Conservation (phyloP, 2,113 vertebrate species). For the Dinomys branickii region DNA sequence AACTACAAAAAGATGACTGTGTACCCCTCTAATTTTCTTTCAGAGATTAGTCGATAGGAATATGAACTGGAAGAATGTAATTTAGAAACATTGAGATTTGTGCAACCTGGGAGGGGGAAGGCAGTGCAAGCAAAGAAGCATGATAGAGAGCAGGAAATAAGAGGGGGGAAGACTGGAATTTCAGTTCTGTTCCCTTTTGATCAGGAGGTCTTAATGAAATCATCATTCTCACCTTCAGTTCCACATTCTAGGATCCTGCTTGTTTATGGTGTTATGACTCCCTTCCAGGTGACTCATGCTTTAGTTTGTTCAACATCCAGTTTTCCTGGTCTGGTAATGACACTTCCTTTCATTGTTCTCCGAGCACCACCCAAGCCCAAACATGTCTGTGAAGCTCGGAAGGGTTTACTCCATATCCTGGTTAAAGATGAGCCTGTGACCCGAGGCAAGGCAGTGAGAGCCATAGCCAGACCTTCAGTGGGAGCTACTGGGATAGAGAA, state of each 20-base stretch:
- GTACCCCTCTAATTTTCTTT: background rate
- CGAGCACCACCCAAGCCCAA: background rate
- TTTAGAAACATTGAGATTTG: background rate
- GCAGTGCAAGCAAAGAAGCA: background rate
- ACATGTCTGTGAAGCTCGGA: background rate
- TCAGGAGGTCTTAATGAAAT: background rate
- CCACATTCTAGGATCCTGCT: background rate
- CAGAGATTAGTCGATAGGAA: background rate
- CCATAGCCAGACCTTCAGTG: too few species aligned
- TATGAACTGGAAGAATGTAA: background rate
- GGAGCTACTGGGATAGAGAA: background rate
- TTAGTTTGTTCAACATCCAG: background rate
- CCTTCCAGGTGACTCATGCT: background rate
- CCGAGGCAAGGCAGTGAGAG: background rate
- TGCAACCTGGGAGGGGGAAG: background rate
- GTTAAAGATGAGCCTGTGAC: background rate
- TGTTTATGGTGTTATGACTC: background rate
- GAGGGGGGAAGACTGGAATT: background rate
- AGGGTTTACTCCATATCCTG: background rate
- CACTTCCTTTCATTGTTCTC: background rate
- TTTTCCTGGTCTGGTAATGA: background rate
- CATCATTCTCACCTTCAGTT: background rate
- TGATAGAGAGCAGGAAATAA: background rate
- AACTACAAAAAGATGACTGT: background rate
- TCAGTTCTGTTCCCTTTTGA: background rate